Evolutionary conservation across 35 echinoderm and acorn worm genomes (phyloP).

Genomic region (Lytechinus variegatus): DNA sequence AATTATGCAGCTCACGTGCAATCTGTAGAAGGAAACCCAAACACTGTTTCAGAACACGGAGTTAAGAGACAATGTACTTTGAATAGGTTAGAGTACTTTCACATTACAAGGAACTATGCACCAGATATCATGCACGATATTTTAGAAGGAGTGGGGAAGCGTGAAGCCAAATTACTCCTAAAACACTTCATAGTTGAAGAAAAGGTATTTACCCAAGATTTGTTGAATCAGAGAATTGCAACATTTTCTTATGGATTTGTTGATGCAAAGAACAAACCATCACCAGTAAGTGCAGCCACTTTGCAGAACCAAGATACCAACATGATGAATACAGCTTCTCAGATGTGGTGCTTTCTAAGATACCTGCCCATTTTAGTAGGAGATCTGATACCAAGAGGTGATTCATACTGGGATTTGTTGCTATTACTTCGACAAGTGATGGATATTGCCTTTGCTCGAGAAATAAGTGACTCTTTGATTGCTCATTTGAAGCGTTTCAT

Average conservation of each 20-base stretch:
- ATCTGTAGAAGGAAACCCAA: slow-evolving; percentile 38
- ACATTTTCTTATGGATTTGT: slow-evolving; percentile 62
- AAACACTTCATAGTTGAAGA: slow-evolving; percentile 38
- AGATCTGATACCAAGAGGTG: slow-evolving; percentile 56
- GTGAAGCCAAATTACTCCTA: slow-evolving; percentile 44
- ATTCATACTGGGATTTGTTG: slow-evolving; percentile 35
- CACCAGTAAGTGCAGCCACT: slow-evolving; percentile 27
- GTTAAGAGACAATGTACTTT: slow-evolving; percentile 47
- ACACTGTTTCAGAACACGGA: slow-evolving; percentile 55
- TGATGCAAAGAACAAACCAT: slow-evolving; percentile 57
- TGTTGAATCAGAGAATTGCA: slow-evolving; percentile 61
- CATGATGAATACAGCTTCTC: slow-evolving; percentile 45
- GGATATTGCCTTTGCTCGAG: not conserved
- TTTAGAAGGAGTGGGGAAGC: slow-evolving; percentile 49
- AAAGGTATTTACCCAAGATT: slow-evolving; percentile 25
- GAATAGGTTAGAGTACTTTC: slow-evolving; percentile 53
- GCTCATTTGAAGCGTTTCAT: not conserved
- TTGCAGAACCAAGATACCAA: slow-evolving; percentile 61
- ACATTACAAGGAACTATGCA: slow-evolving; percentile 58
- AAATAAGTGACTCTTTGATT: not conserved
- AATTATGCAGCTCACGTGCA: slow-evolving; percentile 27
- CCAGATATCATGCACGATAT: slow-evolving; percentile 68
- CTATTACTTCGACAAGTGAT: not conserved
- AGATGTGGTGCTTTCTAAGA: slow-evolving; percentile 68
- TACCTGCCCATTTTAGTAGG: slow-evolving; percentile 60